Percentiles rank a stretch among this genome's conserved stretches.
Conservation (phyloP, 2,888 invertebrate species). For the Catonia carolina region DNA sequence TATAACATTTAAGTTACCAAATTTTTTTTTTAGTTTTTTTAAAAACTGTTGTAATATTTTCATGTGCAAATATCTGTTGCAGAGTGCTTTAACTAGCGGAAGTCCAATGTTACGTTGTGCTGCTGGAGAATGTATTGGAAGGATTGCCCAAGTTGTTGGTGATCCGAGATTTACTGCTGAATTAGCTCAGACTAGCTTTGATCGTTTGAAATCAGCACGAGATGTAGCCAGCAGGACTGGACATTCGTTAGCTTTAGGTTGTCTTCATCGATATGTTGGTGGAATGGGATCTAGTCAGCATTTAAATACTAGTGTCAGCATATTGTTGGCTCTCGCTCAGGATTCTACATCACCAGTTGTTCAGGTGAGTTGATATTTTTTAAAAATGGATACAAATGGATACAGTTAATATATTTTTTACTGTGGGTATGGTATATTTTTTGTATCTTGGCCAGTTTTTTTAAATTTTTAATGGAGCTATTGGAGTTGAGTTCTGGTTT, state of each 20-base stretch:
- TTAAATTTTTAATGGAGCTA: background rate
- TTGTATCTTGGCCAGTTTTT: background rate
- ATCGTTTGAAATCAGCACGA: constrained; percentile 74
- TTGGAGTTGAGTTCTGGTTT: no score
- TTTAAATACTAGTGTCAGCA: constrained; percentile 88
- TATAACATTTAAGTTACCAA: no score
- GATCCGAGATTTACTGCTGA: constrained; percentile 84
- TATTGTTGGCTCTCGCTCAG: constrained; percentile 87
- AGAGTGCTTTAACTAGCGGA: constrained; percentile 65
- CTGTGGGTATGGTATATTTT: constrained; percentile 1
- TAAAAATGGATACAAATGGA: background rate
- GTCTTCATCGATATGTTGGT: constrained; percentile 90
- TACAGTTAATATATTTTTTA: background rate
- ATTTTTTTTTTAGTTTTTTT: no score
- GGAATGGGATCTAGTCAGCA: constrained; percentile 95
- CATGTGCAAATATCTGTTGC: constrained; percentile 31
- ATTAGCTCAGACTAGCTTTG: constrained; percentile 83
- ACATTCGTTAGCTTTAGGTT: constrained; percentile 90
- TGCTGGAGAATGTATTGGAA: constrained; percentile 89
- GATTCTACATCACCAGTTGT: constrained; percentile 88
- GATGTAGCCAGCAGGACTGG: constrained; percentile 82
- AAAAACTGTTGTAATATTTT: no score
- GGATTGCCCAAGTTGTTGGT: constrained; percentile 83
- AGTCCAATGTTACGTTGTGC: constrained; percentile 83
- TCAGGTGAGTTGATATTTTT: no score